Conservation (phyloP, 2,113 vertebrate species). For the Phasianus colchicus region DNA sequence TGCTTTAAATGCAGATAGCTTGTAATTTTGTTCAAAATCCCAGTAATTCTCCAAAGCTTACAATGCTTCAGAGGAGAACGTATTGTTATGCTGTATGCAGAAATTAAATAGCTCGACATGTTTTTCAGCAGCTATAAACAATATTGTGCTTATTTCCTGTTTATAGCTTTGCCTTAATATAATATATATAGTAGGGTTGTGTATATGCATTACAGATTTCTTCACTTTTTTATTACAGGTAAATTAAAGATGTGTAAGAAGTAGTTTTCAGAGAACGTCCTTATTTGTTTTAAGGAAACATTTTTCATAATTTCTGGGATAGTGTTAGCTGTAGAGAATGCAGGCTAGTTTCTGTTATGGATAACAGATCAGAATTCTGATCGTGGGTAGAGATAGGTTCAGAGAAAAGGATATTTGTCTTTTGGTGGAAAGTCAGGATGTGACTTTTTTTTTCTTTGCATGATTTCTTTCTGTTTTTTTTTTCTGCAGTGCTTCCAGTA, state of each 20-base stretch:
- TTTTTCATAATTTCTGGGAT: background rate
- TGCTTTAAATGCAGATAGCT: conserved; percentile 17
- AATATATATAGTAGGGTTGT: background rate
- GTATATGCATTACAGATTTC: background rate
- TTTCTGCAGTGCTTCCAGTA: background rate
- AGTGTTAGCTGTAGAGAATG: background rate
- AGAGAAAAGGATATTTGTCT: background rate
- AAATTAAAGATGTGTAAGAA: background rate
- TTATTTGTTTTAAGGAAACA: background rate
- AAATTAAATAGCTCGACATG: background rate
- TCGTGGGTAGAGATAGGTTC: background rate
- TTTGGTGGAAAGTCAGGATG: background rate
- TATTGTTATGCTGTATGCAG: background rate
- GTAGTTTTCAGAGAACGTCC: background rate
- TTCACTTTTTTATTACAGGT: background rate
- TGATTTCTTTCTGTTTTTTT: background rate
- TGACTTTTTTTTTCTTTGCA: background rate
- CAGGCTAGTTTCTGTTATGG: background rate
- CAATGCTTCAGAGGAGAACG: background rate
- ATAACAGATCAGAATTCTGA: background rate
- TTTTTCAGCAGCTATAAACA: conserved; percentile 40
- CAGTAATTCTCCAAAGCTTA: background rate
- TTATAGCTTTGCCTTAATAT: conserved; percentile 62
- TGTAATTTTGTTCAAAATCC: background rate
- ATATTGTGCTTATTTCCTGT: conserved; percentile 22